phyloP scores from a whole-genome alignment of 30 jellyfish, hydroid and myxozoan genomes.

The Pelagia noctiluca region DNA sequence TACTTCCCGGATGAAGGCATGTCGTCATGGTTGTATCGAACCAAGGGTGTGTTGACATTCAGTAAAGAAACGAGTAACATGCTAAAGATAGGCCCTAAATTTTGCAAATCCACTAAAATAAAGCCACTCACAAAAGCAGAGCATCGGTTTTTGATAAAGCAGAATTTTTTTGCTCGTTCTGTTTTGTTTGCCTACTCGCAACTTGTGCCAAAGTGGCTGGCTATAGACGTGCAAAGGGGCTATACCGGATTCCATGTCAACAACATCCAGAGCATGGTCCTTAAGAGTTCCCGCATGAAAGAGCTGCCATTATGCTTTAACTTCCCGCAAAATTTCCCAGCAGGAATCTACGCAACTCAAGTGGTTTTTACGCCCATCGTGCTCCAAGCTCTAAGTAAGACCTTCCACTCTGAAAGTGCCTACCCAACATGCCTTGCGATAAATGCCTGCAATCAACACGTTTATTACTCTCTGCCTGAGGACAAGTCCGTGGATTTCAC shows the following conservation, averaged over 20 bases:
- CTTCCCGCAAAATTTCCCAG: constrained; percentile 16
- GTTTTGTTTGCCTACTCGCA: constrained; percentile 5
- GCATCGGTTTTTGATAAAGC: constrained; percentile 59
- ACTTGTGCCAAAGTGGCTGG: constrained; percentile 60
- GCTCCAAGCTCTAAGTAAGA: neutral
- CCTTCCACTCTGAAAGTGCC: constrained; percentile 14
- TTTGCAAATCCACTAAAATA: constrained; percentile 6
- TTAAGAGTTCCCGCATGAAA: constrained; percentile 46
- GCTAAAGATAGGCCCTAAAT: constrained; percentile 24
- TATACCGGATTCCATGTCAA: constrained; percentile 64
- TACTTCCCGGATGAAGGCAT: constrained; percentile 41
- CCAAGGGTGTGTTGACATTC: constrained; percentile 58
- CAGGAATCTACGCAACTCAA: constrained; percentile 47
- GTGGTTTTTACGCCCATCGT: constrained; percentile 37
- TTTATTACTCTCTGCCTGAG: constrained; percentile 63
- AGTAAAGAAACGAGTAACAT: constrained; percentile 37
- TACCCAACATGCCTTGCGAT: constrained; percentile 57
- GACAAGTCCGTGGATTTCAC: constrained; percentile 37
- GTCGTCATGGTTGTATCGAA: constrained; percentile 48
- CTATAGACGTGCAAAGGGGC: neutral
- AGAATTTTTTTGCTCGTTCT: constrained; percentile 52
- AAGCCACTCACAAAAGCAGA: constrained; percentile 38
- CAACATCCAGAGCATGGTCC: constrained; percentile 53
- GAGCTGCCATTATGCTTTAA: constrained; percentile 38
- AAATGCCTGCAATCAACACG: constrained; percentile 34